Evolutionary conservation across 1,140 invertebrate species (phyloP).

Genomic region (Drosophila micromelanica): DNA sequence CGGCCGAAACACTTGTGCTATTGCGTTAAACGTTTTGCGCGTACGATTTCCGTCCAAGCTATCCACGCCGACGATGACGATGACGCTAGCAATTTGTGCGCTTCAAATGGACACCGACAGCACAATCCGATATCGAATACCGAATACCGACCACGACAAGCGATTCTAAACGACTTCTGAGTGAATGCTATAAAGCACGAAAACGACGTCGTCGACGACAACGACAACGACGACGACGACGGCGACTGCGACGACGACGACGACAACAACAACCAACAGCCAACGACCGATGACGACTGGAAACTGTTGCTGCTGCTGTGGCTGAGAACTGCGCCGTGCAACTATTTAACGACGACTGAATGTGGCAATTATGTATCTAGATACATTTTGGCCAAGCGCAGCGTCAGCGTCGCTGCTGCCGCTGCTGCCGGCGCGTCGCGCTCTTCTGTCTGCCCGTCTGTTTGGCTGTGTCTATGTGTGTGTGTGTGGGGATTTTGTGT

Average conservation of each 20-base stretch:
- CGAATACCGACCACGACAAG: slow-evolving; percentile 71
- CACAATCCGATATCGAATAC: slow-evolving; percentile 64
- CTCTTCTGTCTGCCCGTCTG: slow-evolving; percentile 47
- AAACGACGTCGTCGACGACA: slow-evolving; percentile 57
- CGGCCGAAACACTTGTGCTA: slow-evolving; percentile 43
- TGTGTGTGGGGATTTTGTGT: slow-evolving; percentile 48
- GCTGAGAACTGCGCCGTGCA: slow-evolving; percentile 82
- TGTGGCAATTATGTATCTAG: slow-evolving; percentile 85
- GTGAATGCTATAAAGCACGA: slow-evolving; percentile 78
- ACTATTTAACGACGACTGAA: slow-evolving; percentile 84
- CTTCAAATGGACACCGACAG: slow-evolving; percentile 45
- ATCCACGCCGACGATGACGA: slow-evolving; percentile 30
- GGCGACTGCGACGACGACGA: slow-evolving; percentile 9
- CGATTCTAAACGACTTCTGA: slow-evolving; percentile 81
- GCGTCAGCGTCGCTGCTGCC: slow-evolving; percentile 40
- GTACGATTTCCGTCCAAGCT: slow-evolving; percentile 32
- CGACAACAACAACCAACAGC: slow-evolving; percentile 33
- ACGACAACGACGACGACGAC: slow-evolving; percentile 15
- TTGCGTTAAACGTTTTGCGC: slow-evolving; percentile 51
- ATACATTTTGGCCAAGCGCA: slow-evolving; percentile 83
- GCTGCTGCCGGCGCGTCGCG: slow-evolving; percentile 36
- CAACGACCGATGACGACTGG: slow-evolving; percentile 48
- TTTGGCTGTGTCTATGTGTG: slow-evolving; percentile 15
- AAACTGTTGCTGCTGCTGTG: slow-evolving; percentile 54
- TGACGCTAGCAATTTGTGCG: slow-evolving; percentile 34